Conservation (phyloP, 2,888 invertebrate species). For the Acleris emargana region DNA sequence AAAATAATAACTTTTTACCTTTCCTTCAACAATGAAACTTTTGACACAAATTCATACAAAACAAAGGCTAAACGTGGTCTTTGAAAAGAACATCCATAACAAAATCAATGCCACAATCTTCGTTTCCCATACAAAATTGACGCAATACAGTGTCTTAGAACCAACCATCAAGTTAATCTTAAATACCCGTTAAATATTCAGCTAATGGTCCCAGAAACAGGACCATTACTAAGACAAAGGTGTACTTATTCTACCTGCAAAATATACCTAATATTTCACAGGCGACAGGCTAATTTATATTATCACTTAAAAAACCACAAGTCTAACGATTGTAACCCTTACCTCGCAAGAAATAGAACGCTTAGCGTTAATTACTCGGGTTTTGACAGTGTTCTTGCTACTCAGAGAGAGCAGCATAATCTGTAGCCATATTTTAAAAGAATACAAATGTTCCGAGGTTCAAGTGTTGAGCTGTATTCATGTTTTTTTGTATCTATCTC, state of each 20-base stretch:
- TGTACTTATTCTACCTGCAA: constrained; percentile 34
- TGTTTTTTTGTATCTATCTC: too few relatives aligned
- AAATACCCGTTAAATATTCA: constrained; percentile 35
- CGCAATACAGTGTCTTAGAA: background rate
- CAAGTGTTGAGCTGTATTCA: too few relatives aligned
- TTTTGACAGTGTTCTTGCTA: constrained; percentile 27
- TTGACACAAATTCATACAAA: too few relatives aligned
- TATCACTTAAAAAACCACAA: constrained; percentile 36
- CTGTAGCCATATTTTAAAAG: too few relatives aligned
- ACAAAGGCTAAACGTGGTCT: too few relatives aligned
- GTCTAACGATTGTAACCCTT: constrained; percentile 19
- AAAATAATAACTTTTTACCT: too few relatives aligned
- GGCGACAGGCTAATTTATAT: constrained; percentile 29
- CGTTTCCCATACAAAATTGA: too few relatives aligned
- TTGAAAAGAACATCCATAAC: too few relatives aligned
- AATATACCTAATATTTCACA: constrained; percentile 35
- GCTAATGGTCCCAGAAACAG: constrained; percentile 34
- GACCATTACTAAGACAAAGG: constrained; percentile 36
- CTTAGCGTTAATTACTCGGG: constrained; percentile 24
- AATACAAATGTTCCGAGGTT: too few relatives aligned
- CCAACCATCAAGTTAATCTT: constrained; percentile 32
- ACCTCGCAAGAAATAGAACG: constrained; percentile 12
- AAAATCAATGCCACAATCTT: too few relatives aligned
- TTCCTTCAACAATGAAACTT: too few relatives aligned
- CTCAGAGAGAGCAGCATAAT: constrained; percentile 3